Base-by-base conservation (phyloP, 2,888 invertebrate species). In the Agriopis marginaria region DNA sequence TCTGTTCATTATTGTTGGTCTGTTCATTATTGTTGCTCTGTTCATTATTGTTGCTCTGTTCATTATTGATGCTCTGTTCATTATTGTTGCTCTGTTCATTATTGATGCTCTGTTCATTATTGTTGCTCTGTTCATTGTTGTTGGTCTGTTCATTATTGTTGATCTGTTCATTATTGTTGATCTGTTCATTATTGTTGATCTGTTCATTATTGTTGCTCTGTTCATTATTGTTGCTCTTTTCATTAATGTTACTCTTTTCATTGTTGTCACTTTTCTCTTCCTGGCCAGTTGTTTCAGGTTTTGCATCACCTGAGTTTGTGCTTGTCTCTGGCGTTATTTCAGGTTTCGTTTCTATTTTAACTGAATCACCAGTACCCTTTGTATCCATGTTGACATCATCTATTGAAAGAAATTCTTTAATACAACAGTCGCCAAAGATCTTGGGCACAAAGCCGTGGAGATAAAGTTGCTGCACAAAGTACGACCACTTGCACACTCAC, bases 201-300 rank as follows among this genome's bases (percentile, higher is more conserved):
- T 32, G 3, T 32, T 32, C n/a, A 14, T 23, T 50, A 4, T 45
- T 60, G 32, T 32, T 32, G 32, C 32, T 32, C 32, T 32, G 32
- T 32, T 32, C 32, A 32, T 32, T 32, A 32, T 32, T 32, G 32
- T 32, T 32, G 32, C 32, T 32, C 32, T 32, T 1, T 32, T 68
- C 54, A 55, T 45, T 7, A n/a, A 8, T 17, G 7, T 44, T 49
- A 14, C 7, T 59, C 47, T 49, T 32, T 47, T 39, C n/a, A 14
- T 23, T 50, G 5, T 45, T 60, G 32, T 7, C 54, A 40, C 6
- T 51, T 55, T 47, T 50, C 47, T 32, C n/a, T 58, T 56, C 51
- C 40, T 55, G 39, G 7, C 32, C 45, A 54, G 17, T 45, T 11
- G 17, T n/a, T 23, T 42, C 32, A 11, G 17, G 10, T 56, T 56